phyloP scores from a whole-genome alignment of 2,888 invertebrate species.

The Tinea semifulvella region DNA sequence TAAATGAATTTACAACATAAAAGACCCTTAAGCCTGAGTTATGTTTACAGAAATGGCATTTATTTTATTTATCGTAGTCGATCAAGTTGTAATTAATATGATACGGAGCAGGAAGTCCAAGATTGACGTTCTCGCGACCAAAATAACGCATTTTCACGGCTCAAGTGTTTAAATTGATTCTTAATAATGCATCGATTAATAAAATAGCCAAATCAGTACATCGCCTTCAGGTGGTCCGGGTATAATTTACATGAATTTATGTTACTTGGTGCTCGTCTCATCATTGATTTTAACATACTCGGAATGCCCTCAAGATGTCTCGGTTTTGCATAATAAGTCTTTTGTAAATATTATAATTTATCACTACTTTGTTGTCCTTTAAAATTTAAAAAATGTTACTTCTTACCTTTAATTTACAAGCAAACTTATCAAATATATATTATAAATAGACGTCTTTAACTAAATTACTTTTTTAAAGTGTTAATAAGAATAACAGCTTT shows the following conservation, averaged over 20 bases:
- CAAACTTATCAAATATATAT: no score
- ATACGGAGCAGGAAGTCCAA: slow-evolving; percentile 4
- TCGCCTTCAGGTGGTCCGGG: slow-evolving; percentile 25
- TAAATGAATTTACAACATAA: slow-evolving; percentile 4
- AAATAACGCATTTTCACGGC: slow-evolving; percentile 11
- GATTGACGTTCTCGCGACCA: slow-evolving; percentile 4
- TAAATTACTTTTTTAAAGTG: no score
- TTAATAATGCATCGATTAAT: slow-evolving; percentile 49
- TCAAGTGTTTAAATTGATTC: slow-evolving; percentile 41
- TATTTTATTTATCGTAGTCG: slow-evolving; percentile 7
- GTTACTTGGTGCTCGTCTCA: slow-evolving; percentile 20
- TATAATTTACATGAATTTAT: slow-evolving; percentile 47
- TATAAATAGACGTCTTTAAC: no score
- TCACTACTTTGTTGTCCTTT: no score
- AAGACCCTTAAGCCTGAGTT: background rate
- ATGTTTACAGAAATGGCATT: background rate
- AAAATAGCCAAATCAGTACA: slow-evolving; percentile 38
- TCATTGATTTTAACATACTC: background rate
- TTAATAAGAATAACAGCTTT: no score
- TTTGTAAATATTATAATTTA: background rate
- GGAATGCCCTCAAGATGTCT: background rate
- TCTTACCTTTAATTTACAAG: no score
- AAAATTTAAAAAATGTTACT: background rate
- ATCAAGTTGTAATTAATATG: slow-evolving; percentile 1
- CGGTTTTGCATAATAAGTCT: background rate